Percentiles rank a stretch among this genome's conserved stretches.
These are phyloP conservation scores for Sceloporus undulatus DNA, from an alignment of 2,113 vertebrate species.

Conservation along the genomic window DNA sequence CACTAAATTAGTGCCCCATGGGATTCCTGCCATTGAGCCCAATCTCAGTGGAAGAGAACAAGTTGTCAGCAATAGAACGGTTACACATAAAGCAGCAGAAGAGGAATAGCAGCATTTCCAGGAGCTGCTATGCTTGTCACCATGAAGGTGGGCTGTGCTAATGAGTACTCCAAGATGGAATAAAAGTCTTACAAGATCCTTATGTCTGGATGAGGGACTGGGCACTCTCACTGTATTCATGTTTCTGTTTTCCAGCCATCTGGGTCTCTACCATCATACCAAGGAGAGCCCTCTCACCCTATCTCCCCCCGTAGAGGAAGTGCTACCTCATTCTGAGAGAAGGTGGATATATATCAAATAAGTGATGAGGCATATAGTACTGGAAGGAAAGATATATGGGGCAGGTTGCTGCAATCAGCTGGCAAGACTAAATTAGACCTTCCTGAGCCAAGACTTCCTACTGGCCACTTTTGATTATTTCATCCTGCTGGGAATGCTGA, in stretches of 20 bases:
- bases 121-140: not conserved
- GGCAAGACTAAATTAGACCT: not conserved
- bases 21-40: not conserved
- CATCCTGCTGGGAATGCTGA: not conserved
- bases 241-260: not conserved
- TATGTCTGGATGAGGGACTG: not conserved
- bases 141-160: not conserved
- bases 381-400: not conserved
- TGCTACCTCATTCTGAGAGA: too few species aligned
- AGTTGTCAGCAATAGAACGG: too few species aligned
- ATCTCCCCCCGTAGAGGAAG: too few species aligned
- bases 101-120: not conserved
- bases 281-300: too few species aligned
- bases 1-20: not conserved
- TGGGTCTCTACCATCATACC: too few species aligned
- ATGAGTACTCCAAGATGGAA: not conserved
- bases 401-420: not conserved
- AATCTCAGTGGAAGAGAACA: not conserved
- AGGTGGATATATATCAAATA: not conserved
- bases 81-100: not conserved
- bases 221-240: not conserved
- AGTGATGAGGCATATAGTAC: not conserved
- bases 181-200: not conserved
- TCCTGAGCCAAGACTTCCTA: not conserved
- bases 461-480: not conserved